Conservation (phyloP, 2,113 vertebrate genomes). For the Lichenostomus cassidix region DNA sequence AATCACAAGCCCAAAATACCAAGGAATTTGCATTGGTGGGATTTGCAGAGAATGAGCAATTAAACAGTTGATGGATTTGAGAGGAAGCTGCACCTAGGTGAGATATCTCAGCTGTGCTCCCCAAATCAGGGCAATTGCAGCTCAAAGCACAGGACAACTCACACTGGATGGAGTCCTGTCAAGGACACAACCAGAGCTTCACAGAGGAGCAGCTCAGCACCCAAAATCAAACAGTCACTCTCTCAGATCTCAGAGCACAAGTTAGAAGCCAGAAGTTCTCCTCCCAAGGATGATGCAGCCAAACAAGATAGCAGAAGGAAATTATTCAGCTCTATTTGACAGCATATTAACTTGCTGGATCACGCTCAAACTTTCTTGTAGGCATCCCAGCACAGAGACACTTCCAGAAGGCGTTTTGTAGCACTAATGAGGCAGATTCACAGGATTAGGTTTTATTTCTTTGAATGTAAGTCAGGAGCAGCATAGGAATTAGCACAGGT, state of each 20-base stretch:
- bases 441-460: background rate
- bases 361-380: background rate
- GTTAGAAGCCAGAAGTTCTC: background rate
- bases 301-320: slow-evolving; percentile 3
- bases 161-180: background rate
- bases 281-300: background rate
- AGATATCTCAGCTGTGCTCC: background rate
- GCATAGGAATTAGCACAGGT: background rate
- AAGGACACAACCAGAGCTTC: background rate
- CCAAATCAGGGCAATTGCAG: background rate
- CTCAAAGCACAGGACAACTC: background rate
- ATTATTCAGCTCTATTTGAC: background rate
- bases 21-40: background rate
- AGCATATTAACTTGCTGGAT: slow-evolving; percentile 17
- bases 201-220: background rate
- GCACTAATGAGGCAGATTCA: slow-evolving; percentile 3
- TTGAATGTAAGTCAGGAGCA: background rate
- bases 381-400: background rate
- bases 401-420: background rate
- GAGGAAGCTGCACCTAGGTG: background rate
- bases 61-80: background rate
- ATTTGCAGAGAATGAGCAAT: background rate
- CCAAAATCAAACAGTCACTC: background rate
- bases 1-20: slow-evolving; percentile 9
- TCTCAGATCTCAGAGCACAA: background rate